phyloP scores from a whole-genome alignment of 2,113 vertebrate genomes.

The Meles meles region DNA sequence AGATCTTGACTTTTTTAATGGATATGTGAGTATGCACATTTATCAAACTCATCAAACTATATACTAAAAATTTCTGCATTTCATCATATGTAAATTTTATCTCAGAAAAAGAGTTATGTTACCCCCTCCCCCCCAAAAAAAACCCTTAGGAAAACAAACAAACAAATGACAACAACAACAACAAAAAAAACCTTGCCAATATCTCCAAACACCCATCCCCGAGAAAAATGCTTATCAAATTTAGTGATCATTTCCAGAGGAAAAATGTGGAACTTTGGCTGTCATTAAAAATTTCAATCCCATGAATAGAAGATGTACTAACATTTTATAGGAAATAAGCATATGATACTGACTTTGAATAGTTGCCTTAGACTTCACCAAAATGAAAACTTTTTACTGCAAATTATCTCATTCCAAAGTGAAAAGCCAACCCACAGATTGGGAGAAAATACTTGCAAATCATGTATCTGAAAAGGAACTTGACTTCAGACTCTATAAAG shows the following conservation, averaged over 20 bases:
- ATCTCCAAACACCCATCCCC: background rate
- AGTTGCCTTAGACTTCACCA: background rate
- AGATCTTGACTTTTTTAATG: no score
- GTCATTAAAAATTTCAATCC: background rate
- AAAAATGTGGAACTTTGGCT: background rate
- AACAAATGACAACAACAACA: no score
- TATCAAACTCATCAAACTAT: background rate
- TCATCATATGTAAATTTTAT: background rate
- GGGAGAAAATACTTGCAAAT: background rate
- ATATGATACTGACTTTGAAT: background rate
- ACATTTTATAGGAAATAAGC: background rate
- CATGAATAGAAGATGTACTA: background rate
- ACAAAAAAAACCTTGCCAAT: background rate
- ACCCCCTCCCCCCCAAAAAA: no score
- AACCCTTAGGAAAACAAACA: no score
- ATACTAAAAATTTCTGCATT: background rate
- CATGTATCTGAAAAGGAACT: background rate
- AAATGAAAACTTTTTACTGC: background rate
- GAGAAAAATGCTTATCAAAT: background rate
- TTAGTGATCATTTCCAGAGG: background rate
- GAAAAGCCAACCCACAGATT: background rate
- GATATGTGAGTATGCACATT: background rate
- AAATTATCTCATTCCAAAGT: background rate
- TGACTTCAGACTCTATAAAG: background rate
- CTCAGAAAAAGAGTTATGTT: background rate